These are phyloP conservation scores for Capitulum mitella DNA, from an alignment of 2,888 invertebrate species.

Conservation along the genomic window DNA sequence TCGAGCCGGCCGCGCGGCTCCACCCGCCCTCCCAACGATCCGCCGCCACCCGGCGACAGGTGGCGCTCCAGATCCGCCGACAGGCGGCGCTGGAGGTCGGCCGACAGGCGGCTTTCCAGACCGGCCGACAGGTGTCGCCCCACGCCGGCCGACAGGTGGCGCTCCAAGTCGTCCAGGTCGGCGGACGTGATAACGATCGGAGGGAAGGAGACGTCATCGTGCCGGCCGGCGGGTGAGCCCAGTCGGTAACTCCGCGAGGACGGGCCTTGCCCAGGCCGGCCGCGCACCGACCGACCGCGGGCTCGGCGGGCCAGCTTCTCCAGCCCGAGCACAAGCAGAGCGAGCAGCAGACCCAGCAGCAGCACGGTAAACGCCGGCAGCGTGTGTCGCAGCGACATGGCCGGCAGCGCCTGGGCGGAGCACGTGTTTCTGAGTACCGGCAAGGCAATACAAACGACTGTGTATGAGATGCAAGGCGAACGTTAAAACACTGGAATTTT, in stretches of 20 bases:
- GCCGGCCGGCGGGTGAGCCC: too few relatives aligned
- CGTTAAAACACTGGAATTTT: too few relatives aligned
- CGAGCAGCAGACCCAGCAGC: background rate
- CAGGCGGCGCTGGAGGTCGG: background rate
- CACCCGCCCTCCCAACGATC: too few relatives aligned
- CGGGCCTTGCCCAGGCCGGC: background rate
- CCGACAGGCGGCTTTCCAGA: background rate
- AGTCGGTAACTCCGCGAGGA: background rate
- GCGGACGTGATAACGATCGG: background rate
- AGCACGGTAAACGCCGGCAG: background rate
- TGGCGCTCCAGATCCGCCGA: background rate
- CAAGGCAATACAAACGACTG: too few relatives aligned
- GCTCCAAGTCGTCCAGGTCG: background rate
- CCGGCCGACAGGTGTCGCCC: background rate
- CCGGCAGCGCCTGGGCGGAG: background rate
- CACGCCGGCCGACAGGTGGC: background rate
- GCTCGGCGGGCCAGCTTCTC: background rate
- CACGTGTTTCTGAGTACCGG: background rate
- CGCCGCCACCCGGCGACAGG: background rate
- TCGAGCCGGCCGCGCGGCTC: background rate
- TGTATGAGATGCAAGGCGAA: too few relatives aligned
- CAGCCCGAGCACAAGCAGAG: background rate
- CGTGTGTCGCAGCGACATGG: background rate
- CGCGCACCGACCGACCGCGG: background rate
- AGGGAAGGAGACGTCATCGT: background rate